Evolutionary conservation across 2,113 vertebrate genomes (phyloP).

Genomic region (Hippocampus mohnikei): DNA sequence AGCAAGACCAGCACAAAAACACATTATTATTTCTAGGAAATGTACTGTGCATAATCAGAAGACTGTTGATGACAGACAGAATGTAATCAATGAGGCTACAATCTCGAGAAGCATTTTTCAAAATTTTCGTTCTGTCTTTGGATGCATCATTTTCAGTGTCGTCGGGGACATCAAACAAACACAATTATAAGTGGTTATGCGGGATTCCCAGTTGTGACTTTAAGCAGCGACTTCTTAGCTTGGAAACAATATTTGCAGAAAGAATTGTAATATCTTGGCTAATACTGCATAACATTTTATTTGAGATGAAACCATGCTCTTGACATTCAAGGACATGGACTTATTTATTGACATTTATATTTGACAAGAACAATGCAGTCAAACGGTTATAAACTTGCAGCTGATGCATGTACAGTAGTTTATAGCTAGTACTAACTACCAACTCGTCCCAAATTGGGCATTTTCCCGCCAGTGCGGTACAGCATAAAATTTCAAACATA

Average conservation of each 20-base stretch:
- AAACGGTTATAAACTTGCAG: no score
- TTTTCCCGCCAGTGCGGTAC: no score
- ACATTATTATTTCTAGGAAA: neutral
- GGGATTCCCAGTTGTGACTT: neutral
- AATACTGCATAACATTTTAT: neutral
- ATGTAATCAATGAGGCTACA: neutral
- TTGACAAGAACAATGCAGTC: no score
- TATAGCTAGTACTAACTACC: no score
- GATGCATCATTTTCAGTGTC: neutral
- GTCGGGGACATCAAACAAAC: neutral
- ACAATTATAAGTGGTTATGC: neutral
- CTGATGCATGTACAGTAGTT: no score
- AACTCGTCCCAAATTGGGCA: no score
- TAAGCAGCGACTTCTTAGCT: neutral
- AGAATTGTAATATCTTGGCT: neutral
- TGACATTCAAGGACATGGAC: neutral
- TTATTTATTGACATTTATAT: no score
- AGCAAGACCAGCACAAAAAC: no score
- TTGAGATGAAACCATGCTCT: neutral
- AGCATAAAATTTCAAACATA: no score
- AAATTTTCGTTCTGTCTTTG: neutral
- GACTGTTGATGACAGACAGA: neutral
- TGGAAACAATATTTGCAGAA: neutral
- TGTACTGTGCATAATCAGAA: neutral
- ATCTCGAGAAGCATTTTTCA: neutral